phyloP scores from a whole-genome alignment of 2,113 vertebrate species.

The Chionodraco myersi region DNA sequence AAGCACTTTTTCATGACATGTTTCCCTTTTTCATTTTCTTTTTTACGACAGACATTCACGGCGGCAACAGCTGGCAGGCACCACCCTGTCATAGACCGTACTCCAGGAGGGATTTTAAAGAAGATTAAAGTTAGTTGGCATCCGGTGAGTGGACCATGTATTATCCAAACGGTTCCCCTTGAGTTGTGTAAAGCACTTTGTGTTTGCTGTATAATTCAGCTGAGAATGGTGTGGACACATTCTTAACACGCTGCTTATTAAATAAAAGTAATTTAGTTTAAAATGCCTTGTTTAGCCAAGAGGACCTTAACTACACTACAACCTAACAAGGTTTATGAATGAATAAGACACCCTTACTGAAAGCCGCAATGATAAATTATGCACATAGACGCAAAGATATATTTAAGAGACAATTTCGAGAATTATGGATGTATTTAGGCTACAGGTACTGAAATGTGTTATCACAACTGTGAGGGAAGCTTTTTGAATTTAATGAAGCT shows the following conservation, averaged over 20 bases:
- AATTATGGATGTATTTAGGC: conserved; percentile 26
- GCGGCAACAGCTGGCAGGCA: conserved; percentile 39
- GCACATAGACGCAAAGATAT: background rate
- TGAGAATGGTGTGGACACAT: conserved; percentile 12
- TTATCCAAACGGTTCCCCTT: conserved; percentile 13
- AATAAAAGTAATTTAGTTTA: conserved; percentile 1
- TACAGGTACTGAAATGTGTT: conserved; percentile 30
- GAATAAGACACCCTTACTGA: background rate
- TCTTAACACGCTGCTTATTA: conserved; percentile 3
- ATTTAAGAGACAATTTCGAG: background rate
- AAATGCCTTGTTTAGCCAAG: background rate
- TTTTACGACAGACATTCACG: conserved; percentile 28
- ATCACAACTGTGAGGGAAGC: conserved; percentile 35
- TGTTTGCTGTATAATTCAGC: conserved; percentile 29
- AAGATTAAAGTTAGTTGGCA: conserved; percentile 45
- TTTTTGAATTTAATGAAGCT: conserved; percentile 62
- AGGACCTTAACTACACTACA: background rate
- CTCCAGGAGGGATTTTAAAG: conserved; percentile 43
- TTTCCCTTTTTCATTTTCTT: conserved; percentile 16
- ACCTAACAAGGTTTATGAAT: background rate
- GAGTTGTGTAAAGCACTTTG: conserved; percentile 14
- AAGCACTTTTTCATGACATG: conserved; percentile 17
- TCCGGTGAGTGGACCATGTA: conserved; percentile 13
- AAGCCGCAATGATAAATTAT: background rate
- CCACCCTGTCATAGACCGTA: conserved; percentile 7